Percentiles rank a stretch among this genome's conserved stretches.
These are phyloP conservation scores for Tychaedon coryphoeus DNA, from an alignment of 2,113 vertebrate species.

Conservation along the genomic window DNA sequence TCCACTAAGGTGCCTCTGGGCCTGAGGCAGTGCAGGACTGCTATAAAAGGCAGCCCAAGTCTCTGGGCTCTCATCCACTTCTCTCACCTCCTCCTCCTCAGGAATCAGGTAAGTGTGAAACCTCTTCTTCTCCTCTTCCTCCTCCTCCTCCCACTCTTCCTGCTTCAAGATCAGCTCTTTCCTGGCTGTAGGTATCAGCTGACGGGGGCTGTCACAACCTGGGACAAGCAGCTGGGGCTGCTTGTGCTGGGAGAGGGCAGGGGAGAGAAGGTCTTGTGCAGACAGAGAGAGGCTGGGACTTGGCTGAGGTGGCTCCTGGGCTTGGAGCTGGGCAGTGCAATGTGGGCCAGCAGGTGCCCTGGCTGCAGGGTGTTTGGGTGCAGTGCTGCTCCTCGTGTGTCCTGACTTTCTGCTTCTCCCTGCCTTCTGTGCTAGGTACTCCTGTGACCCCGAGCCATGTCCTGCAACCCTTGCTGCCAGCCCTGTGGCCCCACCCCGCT, in stretches of 20 bases:
- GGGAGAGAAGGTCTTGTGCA: neutral
- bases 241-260: neutral
- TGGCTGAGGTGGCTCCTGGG: too few relatives aligned
- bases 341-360: too few relatives aligned
- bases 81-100: neutral
- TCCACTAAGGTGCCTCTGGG: accelerated
- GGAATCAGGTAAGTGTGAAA: neutral
- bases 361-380: too few relatives aligned
- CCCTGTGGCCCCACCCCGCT: too few relatives aligned
- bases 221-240: neutral
- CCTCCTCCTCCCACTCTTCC: neutral
- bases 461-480: too few relatives aligned
- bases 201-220: neutral
- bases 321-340: too few relatives aligned
- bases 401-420: too few relatives aligned
- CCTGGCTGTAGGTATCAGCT: neutral
- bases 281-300: too few relatives aligned
- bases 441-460: too few relatives aligned
- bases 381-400: too few relatives aligned
- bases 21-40: neutral
- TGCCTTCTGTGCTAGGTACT: too few relatives aligned
- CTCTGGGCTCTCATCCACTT: neutral
- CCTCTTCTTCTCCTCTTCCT: neutral
- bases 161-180: neutral
- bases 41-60: neutral